phyloP scores from a whole-genome alignment of 2,888 invertebrate species.

The Metallyticus violacea region DNA sequence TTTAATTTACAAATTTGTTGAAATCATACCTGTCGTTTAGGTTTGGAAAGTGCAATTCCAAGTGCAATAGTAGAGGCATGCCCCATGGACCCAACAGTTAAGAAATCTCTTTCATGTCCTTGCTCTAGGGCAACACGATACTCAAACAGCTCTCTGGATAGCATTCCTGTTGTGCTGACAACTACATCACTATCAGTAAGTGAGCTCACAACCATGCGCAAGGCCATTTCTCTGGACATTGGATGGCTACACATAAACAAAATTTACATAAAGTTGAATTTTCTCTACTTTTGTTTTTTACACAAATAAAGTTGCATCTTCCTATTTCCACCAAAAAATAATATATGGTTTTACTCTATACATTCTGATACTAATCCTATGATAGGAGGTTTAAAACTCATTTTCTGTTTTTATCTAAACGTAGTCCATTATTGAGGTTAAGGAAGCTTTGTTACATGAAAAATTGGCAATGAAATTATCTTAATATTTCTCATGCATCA shows the following conservation, averaged over 20 bases:
- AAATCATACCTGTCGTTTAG: constrained; percentile 39
- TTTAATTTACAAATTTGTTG: too few relatives aligned
- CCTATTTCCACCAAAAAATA: too few relatives aligned
- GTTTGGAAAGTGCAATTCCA: constrained; percentile 46
- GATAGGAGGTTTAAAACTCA: too few relatives aligned
- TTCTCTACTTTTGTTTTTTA: not conserved
- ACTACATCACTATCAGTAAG: constrained; percentile 44
- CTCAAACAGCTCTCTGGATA: constrained; percentile 49
- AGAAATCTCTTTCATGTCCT: constrained; percentile 47
- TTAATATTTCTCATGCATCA: too few relatives aligned
- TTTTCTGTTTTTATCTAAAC: too few relatives aligned
- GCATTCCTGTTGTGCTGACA: constrained; percentile 49
- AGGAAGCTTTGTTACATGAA: too few relatives aligned
- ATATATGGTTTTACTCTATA: too few relatives aligned
- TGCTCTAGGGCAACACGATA: constrained; percentile 42
- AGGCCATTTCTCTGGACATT: constrained; percentile 44
- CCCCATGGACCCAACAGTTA: constrained; percentile 50
- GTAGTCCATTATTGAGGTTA: too few relatives aligned
- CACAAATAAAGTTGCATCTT: too few relatives aligned
- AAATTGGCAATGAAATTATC: too few relatives aligned
- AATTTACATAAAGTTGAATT: not conserved
- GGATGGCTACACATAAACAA: constrained; percentile 34
- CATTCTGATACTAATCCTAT: too few relatives aligned
- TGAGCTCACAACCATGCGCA: constrained; percentile 42
- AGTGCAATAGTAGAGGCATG: constrained; percentile 47